Base-by-base conservation (phyloP, 2,113 vertebrate genomes). In the Chitala chitala region DNA sequence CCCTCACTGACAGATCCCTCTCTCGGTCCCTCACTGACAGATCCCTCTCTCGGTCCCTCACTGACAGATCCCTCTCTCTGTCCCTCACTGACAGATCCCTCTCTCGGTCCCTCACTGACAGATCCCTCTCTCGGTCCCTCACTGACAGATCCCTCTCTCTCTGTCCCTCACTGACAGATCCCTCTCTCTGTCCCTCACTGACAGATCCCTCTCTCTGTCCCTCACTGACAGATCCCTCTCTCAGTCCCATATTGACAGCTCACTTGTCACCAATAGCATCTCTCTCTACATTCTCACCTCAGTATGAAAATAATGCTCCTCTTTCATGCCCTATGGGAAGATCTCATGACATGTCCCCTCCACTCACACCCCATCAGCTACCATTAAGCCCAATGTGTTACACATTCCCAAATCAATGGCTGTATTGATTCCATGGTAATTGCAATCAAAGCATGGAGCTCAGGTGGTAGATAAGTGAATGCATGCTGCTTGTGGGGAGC, bases 321-420 rank as follows among this genome's bases (percentile, higher is more conserved):
- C 55, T 4, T 12, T 29, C 38, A 13, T 6, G 13, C n/a, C 3
- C 15, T 31, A 20, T 15, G 17, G 63, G 31, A 5, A 13, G 40
- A 46, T 48, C 40, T 38, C 63, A 1, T 38, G 17, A n/a, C 29
- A 13, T n/a, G 17, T 63, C 59, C 59, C 10, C 17, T 20, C 64
- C 64, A 15, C 48, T 51, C 48, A n/a, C 64, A 68, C 8, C 44
- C 38, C 64, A 48, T 17, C 42, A 50, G 22, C 50, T 68, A 48
- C 63, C 50, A 68, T 64, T 66, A 69, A 68, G 51, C 73, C 15
- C 42, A 15, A 42, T 40, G 73, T 69, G 51, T 15, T 26, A 22
- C 58, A 50, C 22, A 50, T 76, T 59, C 69, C 48, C 26, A 53
- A 44, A 72, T 65, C 69, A 46, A 72, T 71, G 51, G 69, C 46